Evolutionary conservation across 2,797 vertebrate species (phyloP).

Genomic region (Coccyzus lansbergi): DNA sequence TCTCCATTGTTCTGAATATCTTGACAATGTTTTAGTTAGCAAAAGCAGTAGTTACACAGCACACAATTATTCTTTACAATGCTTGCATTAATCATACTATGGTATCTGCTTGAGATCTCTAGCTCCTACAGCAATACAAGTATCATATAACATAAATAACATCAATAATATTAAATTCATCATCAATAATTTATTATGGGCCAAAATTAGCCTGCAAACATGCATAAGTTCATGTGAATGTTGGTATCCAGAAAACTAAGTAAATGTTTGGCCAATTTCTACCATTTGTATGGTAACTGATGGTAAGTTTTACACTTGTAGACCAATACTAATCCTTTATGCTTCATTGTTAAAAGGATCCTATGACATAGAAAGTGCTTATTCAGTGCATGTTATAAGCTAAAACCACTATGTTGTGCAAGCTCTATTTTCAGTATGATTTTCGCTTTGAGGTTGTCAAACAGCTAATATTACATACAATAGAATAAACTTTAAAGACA

Average conservation of each 20-base stretch:
- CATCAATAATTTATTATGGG: background rate
- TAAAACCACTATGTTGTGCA: background rate
- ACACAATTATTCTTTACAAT: background rate
- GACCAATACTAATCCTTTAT: background rate
- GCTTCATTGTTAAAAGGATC: background rate
- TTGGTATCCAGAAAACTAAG: background rate
- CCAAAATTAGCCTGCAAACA: background rate
- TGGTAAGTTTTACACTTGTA: background rate
- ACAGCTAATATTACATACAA: background rate
- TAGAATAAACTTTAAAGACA: background rate
- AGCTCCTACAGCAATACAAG: background rate
- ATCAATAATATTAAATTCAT: background rate
- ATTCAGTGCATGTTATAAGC: background rate
- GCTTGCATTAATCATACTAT: background rate
- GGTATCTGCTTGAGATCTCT: background rate
- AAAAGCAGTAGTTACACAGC: background rate
- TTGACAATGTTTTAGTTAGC: background rate
- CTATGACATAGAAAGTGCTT: background rate
- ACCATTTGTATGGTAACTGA: background rate
- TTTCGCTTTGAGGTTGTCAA: background rate
- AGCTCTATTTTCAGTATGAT: background rate
- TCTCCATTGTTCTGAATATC: background rate
- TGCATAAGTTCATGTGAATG: background rate
- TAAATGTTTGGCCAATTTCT: background rate
- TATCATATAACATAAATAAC: background rate